Conservation (phyloP, 92 coral and sea anemone species). For the Scolanthus callimorphus region DNA sequence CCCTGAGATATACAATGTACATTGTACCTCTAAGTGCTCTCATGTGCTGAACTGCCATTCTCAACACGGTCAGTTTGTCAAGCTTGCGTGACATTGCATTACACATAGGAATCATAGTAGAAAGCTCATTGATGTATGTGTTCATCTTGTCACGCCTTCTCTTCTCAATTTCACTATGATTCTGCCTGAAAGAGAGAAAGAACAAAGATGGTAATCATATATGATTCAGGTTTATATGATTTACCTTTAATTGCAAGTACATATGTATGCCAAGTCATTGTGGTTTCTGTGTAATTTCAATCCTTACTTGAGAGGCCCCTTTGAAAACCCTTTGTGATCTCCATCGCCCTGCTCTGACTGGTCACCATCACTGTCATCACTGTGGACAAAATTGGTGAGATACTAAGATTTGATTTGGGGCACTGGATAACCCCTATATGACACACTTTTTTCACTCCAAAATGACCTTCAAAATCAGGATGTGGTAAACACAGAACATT, state of each 20-base stretch:
- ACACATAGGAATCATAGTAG: constrained; percentile 91
- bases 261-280: too few species aligned
- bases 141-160: constrained; percentile 96
- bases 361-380: background rate
- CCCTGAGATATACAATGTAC: background rate
- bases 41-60: constrained; percentile 96
- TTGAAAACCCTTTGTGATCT: constrained; percentile 24
- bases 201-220: background rate
- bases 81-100: constrained; percentile 86
- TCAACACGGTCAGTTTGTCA: constrained; percentile 87
- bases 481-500: too few species aligned
- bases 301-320: constrained; percentile 42
- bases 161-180: constrained; percentile 95
- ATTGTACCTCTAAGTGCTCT: constrained; percentile 87
- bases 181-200: constrained; percentile 38
- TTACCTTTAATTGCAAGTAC: too few species aligned
- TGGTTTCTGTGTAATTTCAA: too few species aligned
- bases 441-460: background rate
- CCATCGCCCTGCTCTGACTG: background rate
- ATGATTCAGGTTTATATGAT: background rate
- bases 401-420: too few species aligned
- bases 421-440: background rate
- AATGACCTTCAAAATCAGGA: background rate
- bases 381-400: background rate
- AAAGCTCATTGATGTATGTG: constrained; percentile 83